Evolutionary conservation across 2,888 invertebrate species (phyloP), one percentile per base, ranked within the genome.

Genomic region (Phrixothrix hirtus): DNA sequence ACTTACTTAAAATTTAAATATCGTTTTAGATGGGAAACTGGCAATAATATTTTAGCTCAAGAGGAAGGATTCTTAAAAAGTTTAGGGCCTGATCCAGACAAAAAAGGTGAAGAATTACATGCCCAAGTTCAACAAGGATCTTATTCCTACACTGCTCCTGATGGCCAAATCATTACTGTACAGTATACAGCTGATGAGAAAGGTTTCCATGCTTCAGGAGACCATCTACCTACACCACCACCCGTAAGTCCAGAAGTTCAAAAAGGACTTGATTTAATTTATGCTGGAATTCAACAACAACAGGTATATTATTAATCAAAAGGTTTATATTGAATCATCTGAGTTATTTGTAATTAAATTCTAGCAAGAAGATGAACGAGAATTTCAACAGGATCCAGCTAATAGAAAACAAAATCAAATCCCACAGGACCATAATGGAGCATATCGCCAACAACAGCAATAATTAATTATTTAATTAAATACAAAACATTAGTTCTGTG

Each of bases 221-320:
- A 88, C 73, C 91, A 91, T 71, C 83, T 91, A 68, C 91, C 91
- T 57, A 91, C 91, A 39, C 87, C 90, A 55, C 90, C 91, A 9
- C 89, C 91, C 55, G 86, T 89, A 15, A 89, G 89, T 43, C 82
- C 86, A 57, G 91, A 90, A 79, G 90, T 91, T 67, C 92, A 92
- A 76, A 91, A 90, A 73, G 90, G 91, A 44, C 80, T 92, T 55
- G 92, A 92, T 74, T 84, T 91, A 69, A 92, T 92, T 75, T 92
- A 86, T 74, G 90, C 89, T 50, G 89, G 89, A 66, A 92, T 92
- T 62, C 85, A 85, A 69, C 77, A 81, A 58, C 82, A 83, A 63
- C 76, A 84, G 73, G 86, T 82, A 69, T 13, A 32, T 38, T 16
- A 13, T 15, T 29, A 27, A n/a, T 14, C 10, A 21, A 36, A 27